Evolutionary conservation across 1,140 invertebrate genomes (phyloP).

Genomic region (Euwallacea fornicatus): DNA sequence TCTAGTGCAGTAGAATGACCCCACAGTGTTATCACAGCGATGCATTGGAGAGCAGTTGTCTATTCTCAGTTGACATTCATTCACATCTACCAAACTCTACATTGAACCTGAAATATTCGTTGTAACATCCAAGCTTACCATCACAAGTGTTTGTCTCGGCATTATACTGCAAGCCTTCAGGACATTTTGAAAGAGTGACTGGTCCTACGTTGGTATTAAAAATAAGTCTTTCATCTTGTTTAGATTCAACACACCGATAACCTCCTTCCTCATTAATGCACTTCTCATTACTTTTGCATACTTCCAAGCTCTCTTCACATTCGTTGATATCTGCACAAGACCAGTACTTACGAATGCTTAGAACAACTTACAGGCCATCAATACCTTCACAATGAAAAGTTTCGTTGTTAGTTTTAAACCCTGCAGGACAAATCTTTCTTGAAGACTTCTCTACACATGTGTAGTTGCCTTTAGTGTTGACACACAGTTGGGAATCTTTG

Average conservation of each 20-base stretch:
- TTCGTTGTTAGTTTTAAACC: conserved; percentile 63
- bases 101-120: neutral
- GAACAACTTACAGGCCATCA: neutral
- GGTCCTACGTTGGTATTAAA: conserved; percentile 41
- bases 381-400: conserved; percentile 58
- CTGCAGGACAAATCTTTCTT: conserved; percentile 65
- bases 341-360: neutral
- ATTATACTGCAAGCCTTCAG: conserved; percentile 47
- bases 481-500: conserved; percentile 64
- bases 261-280: conserved; percentile 75
- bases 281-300: conserved; percentile 63
- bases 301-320: conserved; percentile 64
- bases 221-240: neutral
- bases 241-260: conserved; percentile 64
- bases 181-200: conserved; percentile 51
- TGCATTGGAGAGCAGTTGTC: conserved; percentile 67
- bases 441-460: conserved; percentile 64
- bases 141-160: conserved; percentile 47
- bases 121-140: conserved; percentile 36
- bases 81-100: conserved; percentile 59
- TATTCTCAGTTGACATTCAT: conserved; percentile 62
- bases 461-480: conserved; percentile 70
- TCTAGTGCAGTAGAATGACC: conserved; percentile 81
- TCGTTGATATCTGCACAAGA: conserved; percentile 70
- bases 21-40: conserved; percentile 87